A percentile compares a stretch with the other conserved stretches of the same genome.
Conservation (phyloP, 1,140 invertebrate genomes). For the Ceratoteleas bidentatus region DNA sequence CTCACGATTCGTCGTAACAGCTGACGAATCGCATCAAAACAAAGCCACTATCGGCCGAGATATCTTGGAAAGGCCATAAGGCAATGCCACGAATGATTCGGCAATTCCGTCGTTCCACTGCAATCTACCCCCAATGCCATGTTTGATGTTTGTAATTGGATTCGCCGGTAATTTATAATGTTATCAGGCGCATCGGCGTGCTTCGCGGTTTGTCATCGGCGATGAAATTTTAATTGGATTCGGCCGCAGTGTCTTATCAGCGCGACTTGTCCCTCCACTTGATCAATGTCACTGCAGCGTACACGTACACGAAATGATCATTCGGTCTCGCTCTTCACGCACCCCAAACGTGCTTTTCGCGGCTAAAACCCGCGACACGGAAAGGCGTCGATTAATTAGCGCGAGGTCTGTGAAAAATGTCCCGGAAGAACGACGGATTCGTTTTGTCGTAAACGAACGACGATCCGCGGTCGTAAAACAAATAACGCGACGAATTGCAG, state of each 20-base stretch:
- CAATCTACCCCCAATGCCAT: neutral
- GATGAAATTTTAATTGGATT: conserved; percentile 4
- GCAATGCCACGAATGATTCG: conserved; percentile 19
- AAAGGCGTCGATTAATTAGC: conserved; percentile 43
- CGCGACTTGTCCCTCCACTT: neutral
- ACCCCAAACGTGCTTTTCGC: neutral
- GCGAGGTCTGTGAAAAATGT: too few species aligned
- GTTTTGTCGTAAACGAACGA: too few species aligned
- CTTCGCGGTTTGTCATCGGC: neutral
- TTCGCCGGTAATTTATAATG: conserved; percentile 13
- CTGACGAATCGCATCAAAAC: conserved; percentile 35
- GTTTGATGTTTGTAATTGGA: conserved; percentile 24
- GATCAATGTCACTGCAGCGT: neutral
- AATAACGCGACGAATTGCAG: conserved; percentile 45
- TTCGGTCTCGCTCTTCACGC: neutral
- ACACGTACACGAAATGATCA: neutral
- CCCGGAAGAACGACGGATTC: conserved; percentile 32
- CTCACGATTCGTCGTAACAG: conserved; percentile 23
- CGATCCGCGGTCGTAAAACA: conserved; percentile 51
- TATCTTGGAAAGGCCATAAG: conserved; percentile 25
- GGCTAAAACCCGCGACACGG: neutral
- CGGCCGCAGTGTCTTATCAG: neutral
- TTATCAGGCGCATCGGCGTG: conserved; percentile 15
- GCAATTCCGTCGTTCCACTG: conserved; percentile 17
- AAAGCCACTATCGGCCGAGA: conserved; percentile 1